phyloP scores from a whole-genome alignment of 2,797 vertebrate species.

The Buceros bicornis region DNA sequence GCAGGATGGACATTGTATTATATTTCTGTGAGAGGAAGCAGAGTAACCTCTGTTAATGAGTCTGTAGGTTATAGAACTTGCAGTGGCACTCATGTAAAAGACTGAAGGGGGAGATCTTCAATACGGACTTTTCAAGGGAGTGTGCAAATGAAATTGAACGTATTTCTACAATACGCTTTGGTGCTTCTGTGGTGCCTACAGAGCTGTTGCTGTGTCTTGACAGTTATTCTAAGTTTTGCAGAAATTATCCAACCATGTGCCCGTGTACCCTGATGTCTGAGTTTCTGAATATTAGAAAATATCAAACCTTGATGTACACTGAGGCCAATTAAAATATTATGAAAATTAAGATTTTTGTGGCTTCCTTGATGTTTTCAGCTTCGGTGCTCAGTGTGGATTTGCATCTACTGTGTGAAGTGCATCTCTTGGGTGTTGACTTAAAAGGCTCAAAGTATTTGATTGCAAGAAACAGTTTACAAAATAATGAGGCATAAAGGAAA shows the following conservation, averaged over 20 bases:
- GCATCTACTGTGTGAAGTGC: neutral
- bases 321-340: neutral
- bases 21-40: neutral
- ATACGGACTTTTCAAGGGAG: neutral
- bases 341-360: neutral
- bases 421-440: neutral
- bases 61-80: neutral
- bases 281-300: neutral
- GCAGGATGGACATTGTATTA: neutral
- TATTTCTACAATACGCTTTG: neutral
- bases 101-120: neutral
- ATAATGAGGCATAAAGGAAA: neutral
- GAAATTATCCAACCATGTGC: neutral
- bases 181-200: neutral
- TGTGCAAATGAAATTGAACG: neutral
- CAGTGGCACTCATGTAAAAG: neutral
- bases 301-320: neutral
- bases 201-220: neutral
- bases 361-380: neutral
- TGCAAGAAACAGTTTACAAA: neutral
- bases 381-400: neutral
- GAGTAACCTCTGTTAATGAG: neutral
- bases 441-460: neutral
- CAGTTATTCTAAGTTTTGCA: neutral
- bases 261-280: neutral